Evolutionary conservation across 2,113 vertebrate genomes (phyloP), one percentile per base, ranked within the genome.

Genomic region (Raja brachyura): DNA sequence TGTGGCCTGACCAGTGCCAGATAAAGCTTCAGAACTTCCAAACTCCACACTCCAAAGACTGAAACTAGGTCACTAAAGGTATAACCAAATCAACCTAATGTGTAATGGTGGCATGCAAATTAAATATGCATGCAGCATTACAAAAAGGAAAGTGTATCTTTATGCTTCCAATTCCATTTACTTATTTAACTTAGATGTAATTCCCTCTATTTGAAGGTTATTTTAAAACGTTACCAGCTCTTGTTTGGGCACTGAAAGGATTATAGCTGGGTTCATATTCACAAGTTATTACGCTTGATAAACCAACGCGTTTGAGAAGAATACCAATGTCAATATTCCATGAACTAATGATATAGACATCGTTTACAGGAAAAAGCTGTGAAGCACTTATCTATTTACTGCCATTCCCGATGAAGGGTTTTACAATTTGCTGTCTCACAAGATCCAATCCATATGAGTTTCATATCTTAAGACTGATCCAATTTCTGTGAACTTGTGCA

Each of bases 391-490:
- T 14, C n/a, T 16, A 31, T 66, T 90, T 61, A 39, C 54, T 59
- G 20, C 31, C 63, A 68, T 90, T 90, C 13, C 56, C 56, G 63
- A 59, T 88, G 83, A 16, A 63, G 63, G 83, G 66, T 56, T 88
- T 66, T 13, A 66, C 66, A 28, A 88, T 33, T 14, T 88, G 25
- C 10, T 66, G 31, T 56, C 31, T 33, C 59, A 68, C 59, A 33
- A 33, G 66, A 90, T n/a, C n/a, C 86, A 90, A 90, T 33, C 59
- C 63, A 61, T 68, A 70, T 68, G 61, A 31, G 86, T 90, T 70
- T 90, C 54, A 85, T 85, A 85, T 85, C 81, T 85, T 59, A 48
- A 59, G 56, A n/a, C 48, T 59, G 20, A 20, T 83, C 79, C 54
- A 56, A 39, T 48, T 83, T n/a, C 63, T 33, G 33, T 66, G n/a